These are phyloP conservation scores for Torymus auratus DNA, from an alignment of 2,888 invertebrate genomes.

Conservation along the genomic window DNA sequence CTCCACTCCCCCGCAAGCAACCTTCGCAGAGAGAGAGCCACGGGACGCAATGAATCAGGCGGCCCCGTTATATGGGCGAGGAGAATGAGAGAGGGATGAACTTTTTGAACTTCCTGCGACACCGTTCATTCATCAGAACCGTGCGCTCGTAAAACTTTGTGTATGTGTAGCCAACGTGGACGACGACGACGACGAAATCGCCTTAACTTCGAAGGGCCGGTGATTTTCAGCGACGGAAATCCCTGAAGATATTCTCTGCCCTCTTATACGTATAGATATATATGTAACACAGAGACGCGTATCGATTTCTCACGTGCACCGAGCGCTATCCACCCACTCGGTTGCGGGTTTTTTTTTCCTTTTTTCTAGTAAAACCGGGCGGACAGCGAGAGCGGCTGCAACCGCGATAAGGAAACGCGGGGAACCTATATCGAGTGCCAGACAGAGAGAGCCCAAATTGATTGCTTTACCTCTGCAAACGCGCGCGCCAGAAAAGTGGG, in stretches of 20 bases:
- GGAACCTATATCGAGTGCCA: neutral
- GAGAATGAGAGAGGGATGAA: neutral
- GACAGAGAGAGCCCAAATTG: neutral
- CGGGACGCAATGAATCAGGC: slow-evolving; percentile 21
- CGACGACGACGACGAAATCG: slow-evolving; percentile 7
- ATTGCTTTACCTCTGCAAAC: neutral
- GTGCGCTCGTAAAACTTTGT: too few species aligned
- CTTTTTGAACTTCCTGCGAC: neutral
- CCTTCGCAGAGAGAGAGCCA: neutral
- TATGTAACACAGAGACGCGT: neutral
- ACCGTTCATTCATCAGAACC: slow-evolving; percentile 25
- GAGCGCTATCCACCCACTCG: too few species aligned
- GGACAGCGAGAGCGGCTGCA: slow-evolving; percentile 5
- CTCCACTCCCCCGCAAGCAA: neutral
- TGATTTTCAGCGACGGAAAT: neutral
- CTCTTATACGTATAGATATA: neutral
- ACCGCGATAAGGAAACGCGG: slow-evolving; percentile 14
- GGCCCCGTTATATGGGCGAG: too few species aligned
- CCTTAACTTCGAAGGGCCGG: slow-evolving; percentile 1
- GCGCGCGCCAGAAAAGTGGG: neutral
- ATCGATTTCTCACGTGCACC: neutral
- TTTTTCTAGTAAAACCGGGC: neutral
- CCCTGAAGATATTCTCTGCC: neutral
- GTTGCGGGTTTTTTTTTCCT: too few species aligned
- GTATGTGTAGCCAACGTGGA: neutral